phyloP scores from a whole-genome alignment of 1,140 invertebrate species.

The Magallana ariakensis region DNA sequence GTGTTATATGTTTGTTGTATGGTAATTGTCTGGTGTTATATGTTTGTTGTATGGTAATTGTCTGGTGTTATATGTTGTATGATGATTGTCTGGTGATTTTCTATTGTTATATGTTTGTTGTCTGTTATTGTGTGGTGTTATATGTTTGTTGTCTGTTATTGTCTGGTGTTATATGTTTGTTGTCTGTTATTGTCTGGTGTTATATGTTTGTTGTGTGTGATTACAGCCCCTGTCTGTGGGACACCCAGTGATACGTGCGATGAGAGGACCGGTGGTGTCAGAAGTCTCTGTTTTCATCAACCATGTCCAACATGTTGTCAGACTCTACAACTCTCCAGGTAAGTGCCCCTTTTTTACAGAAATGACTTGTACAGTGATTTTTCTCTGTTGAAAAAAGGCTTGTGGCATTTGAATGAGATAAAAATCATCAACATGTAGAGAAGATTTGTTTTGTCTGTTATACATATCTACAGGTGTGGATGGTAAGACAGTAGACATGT shows the following conservation, averaged over 20 bases:
- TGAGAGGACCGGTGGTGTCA: conserved; percentile 86
- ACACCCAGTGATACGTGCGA: conserved; percentile 82
- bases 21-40: too few species aligned
- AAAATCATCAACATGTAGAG: too few species aligned
- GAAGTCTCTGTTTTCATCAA: conserved; percentile 86
- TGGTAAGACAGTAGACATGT: conserved; percentile 85
- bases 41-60: too few species aligned
- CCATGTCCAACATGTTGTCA: conserved; percentile 87
- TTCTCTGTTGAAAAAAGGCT: too few species aligned
- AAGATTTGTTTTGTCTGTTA: too few species aligned
- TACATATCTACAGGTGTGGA: conserved; percentile 82
- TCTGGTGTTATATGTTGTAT: too few species aligned
- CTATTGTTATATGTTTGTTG: background rate
- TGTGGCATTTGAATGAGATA: too few species aligned
- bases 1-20: too few species aligned
- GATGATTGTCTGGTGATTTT: too few species aligned
- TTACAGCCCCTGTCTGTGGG: background rate
- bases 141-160: background rate
- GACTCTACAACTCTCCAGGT: conserved; percentile 83
- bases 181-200: background rate
- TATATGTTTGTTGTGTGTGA: background rate
- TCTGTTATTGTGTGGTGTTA: background rate
- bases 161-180: background rate
- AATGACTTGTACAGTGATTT: too few species aligned
- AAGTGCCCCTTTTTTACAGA: background rate